phyloP scores from a whole-genome alignment of 2,888 invertebrate genomes.

The Caenorhabditis zanzibari region DNA sequence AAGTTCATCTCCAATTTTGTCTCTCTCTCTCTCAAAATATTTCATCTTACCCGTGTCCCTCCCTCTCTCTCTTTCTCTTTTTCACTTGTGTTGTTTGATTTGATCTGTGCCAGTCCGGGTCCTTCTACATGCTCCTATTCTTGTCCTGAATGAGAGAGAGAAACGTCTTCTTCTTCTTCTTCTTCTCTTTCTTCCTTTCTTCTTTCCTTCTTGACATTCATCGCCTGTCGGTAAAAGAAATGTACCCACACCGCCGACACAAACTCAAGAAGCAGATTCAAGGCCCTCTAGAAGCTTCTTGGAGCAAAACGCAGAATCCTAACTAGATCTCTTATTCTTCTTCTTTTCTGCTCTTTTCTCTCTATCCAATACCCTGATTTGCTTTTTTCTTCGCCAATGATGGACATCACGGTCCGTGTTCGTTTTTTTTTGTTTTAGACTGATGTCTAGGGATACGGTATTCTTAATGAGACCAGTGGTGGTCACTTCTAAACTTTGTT shows the following conservation, averaged over 20 bases:
- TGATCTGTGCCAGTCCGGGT: conserved; percentile 64
- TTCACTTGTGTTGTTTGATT: conserved; percentile 65
- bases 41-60: conserved; percentile 20
- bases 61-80: conserved; percentile 26
- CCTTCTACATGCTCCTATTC: conserved; percentile 57
- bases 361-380: conserved; percentile 17
- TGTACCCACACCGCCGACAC: conserved; percentile 58
- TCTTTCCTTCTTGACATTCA: conserved; percentile 56
- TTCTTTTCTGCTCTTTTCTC: conserved; percentile 22
- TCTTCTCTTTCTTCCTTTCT: conserved; percentile 23
- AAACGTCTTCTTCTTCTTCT: conserved; percentile 43
- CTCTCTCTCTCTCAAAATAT: conserved; percentile 22
- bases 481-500: no score
- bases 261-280: conserved; percentile 48
- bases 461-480: neutral
- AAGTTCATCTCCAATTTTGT: conserved; percentile 29
- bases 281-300: conserved; percentile 38
- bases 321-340: conserved; percentile 57
- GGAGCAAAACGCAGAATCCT: conserved; percentile 39
- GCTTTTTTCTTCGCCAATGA: conserved; percentile 8
- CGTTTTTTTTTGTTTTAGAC: neutral
- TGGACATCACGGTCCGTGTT: conserved; percentile 30
- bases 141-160: conserved; percentile 44
- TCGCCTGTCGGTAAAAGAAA: conserved; percentile 58
- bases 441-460: neutral